Percentiles rank a stretch among this genome's conserved stretches.
phyloP scores from a whole-genome alignment of 1,140 invertebrate genomes.

The Caenorhabditis elegans region WBcel235 BX284606.5:11581501-11582000 shows the following conservation, averaged over 20 bases:
- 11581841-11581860: constrained; percentile 43
- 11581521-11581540: background rate
- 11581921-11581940: background rate
- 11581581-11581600: background rate
- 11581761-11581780: too few relatives aligned
- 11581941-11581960: background rate
- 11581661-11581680: background rate
- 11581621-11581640: constrained; percentile 22
- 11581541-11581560: background rate
- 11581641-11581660: constrained; percentile 18
- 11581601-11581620: background rate
- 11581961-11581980: background rate
- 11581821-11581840: constrained; percentile 33
- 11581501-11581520: constrained; percentile 12
- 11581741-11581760: too few relatives aligned
- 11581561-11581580: background rate
- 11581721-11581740: constrained; percentile 3
- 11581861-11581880: constrained; percentile 34
- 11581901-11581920: background rate
- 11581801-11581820: constrained; percentile 19
- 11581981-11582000: constrained; percentile 16
- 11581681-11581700: background rate
- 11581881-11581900: background rate
- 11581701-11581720: background rate
- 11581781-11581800: background rate